These are phyloP conservation scores for Perca schrenkii DNA, from an alignment of 2,113 vertebrate species.

Conservation along the genomic window DNA sequence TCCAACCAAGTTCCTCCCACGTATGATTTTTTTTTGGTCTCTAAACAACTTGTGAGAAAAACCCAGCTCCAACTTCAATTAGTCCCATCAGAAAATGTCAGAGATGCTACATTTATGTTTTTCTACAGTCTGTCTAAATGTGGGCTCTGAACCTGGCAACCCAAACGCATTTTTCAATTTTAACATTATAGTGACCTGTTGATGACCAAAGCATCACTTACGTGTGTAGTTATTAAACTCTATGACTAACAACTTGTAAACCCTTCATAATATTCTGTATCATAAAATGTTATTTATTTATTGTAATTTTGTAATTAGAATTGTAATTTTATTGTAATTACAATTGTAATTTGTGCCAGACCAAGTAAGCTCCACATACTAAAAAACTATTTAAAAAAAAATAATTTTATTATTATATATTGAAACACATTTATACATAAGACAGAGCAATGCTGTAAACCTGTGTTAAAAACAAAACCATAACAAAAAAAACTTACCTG, in stretches of 20 bases:
- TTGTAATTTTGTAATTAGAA: too few relatives aligned
- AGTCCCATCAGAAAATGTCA: not conserved
- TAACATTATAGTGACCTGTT: too few relatives aligned
- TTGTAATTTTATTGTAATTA: too few relatives aligned
- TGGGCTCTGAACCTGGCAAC: not conserved
- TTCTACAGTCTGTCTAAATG: not conserved
- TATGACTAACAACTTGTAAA: too few relatives aligned
- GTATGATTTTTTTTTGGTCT: not conserved
- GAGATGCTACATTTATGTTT: too few relatives aligned
- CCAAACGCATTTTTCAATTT: not conserved
- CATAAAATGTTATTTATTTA: too few relatives aligned
- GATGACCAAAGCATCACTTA: too few relatives aligned
- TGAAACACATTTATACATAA: not conserved
- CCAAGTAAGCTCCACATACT: not conserved
- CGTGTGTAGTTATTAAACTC: too few relatives aligned
- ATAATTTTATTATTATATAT: too few relatives aligned
- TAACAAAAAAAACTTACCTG: not conserved
- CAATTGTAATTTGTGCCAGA: not conserved
- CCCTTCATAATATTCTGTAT: too few relatives aligned
- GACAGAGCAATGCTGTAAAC: not conserved
- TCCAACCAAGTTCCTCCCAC: too few relatives aligned
- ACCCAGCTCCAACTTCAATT: not conserved
- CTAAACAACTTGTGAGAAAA: not conserved
- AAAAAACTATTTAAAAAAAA: not conserved
- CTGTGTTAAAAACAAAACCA: not conserved